Evolutionary conservation across 2,888 invertebrate species (phyloP), one percentile per base, ranked within the genome.

Genomic region (Nomada fucata): DNA sequence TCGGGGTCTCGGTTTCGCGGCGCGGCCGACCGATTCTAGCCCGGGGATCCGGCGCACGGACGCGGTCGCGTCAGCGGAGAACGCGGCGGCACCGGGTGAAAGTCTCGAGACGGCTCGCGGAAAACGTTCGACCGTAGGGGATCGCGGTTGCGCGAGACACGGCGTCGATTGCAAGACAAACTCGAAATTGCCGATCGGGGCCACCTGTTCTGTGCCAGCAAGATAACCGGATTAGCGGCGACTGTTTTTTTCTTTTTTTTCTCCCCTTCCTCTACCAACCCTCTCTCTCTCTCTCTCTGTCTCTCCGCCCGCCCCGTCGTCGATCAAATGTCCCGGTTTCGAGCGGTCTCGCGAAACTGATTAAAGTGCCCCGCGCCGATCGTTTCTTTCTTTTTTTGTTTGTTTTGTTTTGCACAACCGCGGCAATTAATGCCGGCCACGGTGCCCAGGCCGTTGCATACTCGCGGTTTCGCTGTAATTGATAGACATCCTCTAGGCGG

Each of bases 1-100:
- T 88, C 83, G 86, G 83, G 86, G 88, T 88, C 88, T 88, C 86
- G 85, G 86, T 86, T 88, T 88, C 80, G 86, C 86, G 57, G 36
- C 79, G 76, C 81, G 82, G 86, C 79, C 83, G 79, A 76, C 76
- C 64, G 78, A 68, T 42, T 42, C 69, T 61, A 68, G 69, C 67
- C 44, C 64, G 71, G 57, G 13, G 57, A 20, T 11, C 23, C 11
- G 2, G 2, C n/a, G 23, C 4, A n/a, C 52, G 15, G n/a, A 65
- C 60, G 23, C 60, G 23, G 36, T 61, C 70, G 63, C 86, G 88
- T 88, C 86, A 88, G 74, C 81, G 88, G 86, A 83, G 87, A 86
- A 86, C 86, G 63, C 79, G 75, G 71, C 65, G 59, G 59, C 70
- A 64, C 76, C 81, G 71, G 86, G 88, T 88, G 88, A 88, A 88